phyloP scores from a whole-genome alignment of 2,113 vertebrate genomes.

The Apistogramma diplotaenia region DNA sequence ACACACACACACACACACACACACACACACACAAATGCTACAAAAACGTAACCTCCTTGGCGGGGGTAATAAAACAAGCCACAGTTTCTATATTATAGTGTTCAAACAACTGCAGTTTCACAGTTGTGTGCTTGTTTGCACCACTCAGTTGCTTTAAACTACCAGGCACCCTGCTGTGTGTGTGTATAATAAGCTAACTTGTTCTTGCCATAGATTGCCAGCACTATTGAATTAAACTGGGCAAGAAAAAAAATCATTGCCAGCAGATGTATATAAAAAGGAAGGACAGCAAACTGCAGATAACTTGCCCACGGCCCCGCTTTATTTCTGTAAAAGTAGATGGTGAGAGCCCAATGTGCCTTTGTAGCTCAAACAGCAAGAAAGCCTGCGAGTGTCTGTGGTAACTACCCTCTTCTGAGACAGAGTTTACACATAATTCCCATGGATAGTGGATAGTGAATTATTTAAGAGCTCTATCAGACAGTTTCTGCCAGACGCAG shows the following conservation, averaged over 20 bases:
- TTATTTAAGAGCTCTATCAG: conserved; percentile 64
- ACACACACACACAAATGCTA: no score
- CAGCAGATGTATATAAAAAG: neutral
- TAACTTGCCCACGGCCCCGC: neutral
- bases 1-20: no score
- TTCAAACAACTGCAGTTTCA: neutral
- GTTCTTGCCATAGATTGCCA: neutral
- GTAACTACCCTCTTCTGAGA: conserved; percentile 25
- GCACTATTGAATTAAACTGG: neutral
- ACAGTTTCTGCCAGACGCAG: conserved; percentile 39
- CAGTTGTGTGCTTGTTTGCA: neutral
- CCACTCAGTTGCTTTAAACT: conserved; percentile 1
- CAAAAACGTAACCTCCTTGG: no score
- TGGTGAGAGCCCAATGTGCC: neutral
- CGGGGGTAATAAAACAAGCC: neutral
- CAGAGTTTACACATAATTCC: conserved; percentile 41
- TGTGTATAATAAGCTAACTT: neutral
- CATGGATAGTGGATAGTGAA: conserved; percentile 49
- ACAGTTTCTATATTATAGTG: neutral
- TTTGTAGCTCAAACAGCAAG: neutral
- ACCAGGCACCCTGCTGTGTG: conserved; percentile 1
- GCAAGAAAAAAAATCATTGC: neutral
- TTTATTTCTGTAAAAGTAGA: neutral
- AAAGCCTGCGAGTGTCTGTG: conserved; percentile 16
- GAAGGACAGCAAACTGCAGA: neutral